Evolutionary conservation across 2,797 vertebrate species (phyloP), one percentile per base, ranked within the genome.

Genomic region (Pseudotriccus pelzelni): DNA sequence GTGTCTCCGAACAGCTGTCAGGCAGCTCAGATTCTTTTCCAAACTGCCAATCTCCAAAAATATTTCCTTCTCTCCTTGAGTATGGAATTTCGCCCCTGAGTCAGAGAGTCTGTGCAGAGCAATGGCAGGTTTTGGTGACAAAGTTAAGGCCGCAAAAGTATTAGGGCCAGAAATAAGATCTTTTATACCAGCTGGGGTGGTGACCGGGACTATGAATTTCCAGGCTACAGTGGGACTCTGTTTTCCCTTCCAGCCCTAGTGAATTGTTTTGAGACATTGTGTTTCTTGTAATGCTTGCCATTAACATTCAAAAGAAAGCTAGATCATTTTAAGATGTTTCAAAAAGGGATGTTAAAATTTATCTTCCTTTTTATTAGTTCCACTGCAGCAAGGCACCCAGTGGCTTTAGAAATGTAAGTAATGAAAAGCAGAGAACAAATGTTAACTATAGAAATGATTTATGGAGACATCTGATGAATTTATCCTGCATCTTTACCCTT

Each of bases 381-480:
- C 87, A 84, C 69, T 94, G 84, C 67, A 92, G 82, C 55, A 80
- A 85, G 84, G 82, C 91, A 96, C 73, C 84, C 89, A 85, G 66
- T 84, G 85, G 80, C 89, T 94, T 91, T 92, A 91, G 94, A 95
- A 92, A 93, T 86, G 69, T 94, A 95, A 95, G 93, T 90, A 95
- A 90, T 81, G 89, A 96, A 90, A 96, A 77, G 52, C 92, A 84
- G 91, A 90, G 92, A 89, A 94, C 79, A 94, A 95, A 95, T 86
- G 87, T 69, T 85, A 92, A 88, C 50, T 83, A 55, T 36, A 83
- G 83, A 88, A 93, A 67, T 96, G 73, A 96, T 95, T 93, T 97
- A 89, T 95, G 89, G 91, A 88, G 95, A 88, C 91, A 94, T 94
- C 83, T 91, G 91, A 95, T 94, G 47, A 96, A 94, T 96, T 88